Evolutionary conservation across 1,140 invertebrate species (phyloP), one percentile per base, ranked within the genome.

Genomic region (Drosophila virilis): DNA sequence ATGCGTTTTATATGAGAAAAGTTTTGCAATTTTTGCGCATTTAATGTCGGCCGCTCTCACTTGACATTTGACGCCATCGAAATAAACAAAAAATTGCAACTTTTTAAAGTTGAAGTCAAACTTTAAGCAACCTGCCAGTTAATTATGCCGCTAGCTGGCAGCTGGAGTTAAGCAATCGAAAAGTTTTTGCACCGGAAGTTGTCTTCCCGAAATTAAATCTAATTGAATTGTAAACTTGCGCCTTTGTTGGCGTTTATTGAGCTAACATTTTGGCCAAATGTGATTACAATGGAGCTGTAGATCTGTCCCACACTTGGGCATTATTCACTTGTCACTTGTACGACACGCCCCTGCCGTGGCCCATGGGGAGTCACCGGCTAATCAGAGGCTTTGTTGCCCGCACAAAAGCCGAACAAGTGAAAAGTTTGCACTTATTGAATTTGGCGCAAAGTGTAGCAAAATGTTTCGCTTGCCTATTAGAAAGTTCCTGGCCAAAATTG

Each of bases 1-100:
- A 70, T 69, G 66, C 72, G 57, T 64, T 74, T 74, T 74, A 74
- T 74, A 74, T 74, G 72, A 74, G 72, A 70, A 74, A 74, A 74
- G 66, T 74, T 74, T 74, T 62, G 66, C 72, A 74, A 74, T 74
- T 74, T 62, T 69, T 70, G 72, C 72, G 15, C 71, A 68, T 68
- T 74, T 35, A 67, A 54, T 22, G 70, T 68, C 32, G 40, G 62
- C 15, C 28, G 45, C 40, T 6, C 17, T 60, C 57, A 43, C 58
- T 50, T 52, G 72, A 57, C 69, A 59, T 58, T 72, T 66, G 43
- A 51, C 13, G 61, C 22, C 35, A 48, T 10, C 12, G 28, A 8
- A 28, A 12, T 43, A 45, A 22, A 40, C 7, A 35, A 10, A 3
- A 22, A 61, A 38, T 32, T 10, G 7, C 4, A 15, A 57, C n/a